A percentile compares a stretch with the other conserved stretches of the same genome.
These are phyloP conservation scores for Drosophila monieri DNA, from an alignment of 2,888 invertebrate genomes.

Conservation along the genomic window DNA sequence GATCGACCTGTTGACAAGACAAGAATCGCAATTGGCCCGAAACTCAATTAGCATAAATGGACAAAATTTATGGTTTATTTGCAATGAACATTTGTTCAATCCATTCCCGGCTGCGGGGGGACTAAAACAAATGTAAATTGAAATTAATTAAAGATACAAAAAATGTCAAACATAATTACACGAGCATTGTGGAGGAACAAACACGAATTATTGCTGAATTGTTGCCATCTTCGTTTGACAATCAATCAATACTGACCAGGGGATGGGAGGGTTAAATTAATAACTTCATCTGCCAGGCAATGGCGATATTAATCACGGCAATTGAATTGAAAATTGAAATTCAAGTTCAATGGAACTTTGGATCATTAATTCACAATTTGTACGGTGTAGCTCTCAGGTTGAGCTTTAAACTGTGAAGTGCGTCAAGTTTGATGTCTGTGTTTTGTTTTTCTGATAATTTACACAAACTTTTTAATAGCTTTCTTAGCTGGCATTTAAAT, in stretches of 20 bases:
- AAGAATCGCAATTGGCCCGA: slow-evolving; percentile 54
- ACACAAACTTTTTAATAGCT: background rate
- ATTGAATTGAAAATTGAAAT: slow-evolving; percentile 40
- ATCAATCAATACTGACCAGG: slow-evolving; percentile 30
- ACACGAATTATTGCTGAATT: slow-evolving; percentile 18
- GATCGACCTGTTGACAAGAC: slow-evolving; percentile 63
- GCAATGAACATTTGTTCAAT: slow-evolving; percentile 31
- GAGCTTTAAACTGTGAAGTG: slow-evolving; percentile 11
- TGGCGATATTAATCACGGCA: slow-evolving; percentile 45
- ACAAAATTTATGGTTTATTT: slow-evolving; percentile 55
- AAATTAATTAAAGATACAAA: slow-evolving; percentile 28
- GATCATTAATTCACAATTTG: slow-evolving; percentile 39
- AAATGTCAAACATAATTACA: slow-evolving; percentile 43
- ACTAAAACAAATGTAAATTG: slow-evolving; percentile 39
- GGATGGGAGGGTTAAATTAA: slow-evolving; percentile 27
- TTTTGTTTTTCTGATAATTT: slow-evolving; percentile 6
- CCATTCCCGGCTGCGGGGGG: slow-evolving; percentile 15
- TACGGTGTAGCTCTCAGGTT: slow-evolving; percentile 16
- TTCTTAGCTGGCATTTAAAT: slow-evolving; percentile 9
- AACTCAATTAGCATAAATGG: slow-evolving; percentile 56
- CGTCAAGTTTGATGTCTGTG: slow-evolving; percentile 2
- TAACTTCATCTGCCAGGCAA: slow-evolving; percentile 43
- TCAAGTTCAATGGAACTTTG: slow-evolving; percentile 58
- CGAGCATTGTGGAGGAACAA: slow-evolving; percentile 31
- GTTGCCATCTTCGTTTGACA: slow-evolving; percentile 13